Evolutionary conservation across 2,113 vertebrate species (phyloP), one percentile per base, ranked within the genome.

Genomic region (Panthera uncia): DNA sequence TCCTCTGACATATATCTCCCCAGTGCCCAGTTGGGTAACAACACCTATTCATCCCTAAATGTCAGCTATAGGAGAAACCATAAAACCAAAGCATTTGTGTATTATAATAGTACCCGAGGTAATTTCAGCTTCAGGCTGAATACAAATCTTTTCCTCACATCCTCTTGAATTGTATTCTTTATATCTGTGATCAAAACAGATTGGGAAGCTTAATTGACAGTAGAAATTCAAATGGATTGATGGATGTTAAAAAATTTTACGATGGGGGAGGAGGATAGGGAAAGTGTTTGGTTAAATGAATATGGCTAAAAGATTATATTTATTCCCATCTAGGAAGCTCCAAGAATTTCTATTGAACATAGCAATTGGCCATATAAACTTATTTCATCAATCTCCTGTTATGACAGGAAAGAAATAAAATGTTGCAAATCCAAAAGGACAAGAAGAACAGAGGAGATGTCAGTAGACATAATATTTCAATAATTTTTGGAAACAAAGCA

Each of bases 31-130:
- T 55, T 8, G 57, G 29, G 52, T 74, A 91, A 95, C 13, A 91
- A 55, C 80, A 84, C 14, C 65, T 80, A 41, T 92, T 91, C 74
- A 97, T 95, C 79, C 29, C 65, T 91, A 95, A 95, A 94, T 88
- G 76, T 90, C 81, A 94, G 33, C 15, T 63, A 80, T 61, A 90
- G 48, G 69, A 90, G 63, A 93, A 96, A 89, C 61, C 45, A 83
- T 63, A 97, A 86, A 92, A 63, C 15, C 68, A 74, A 80, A 73
- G 69, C 68, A 29, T 57, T 82, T 74, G 33, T 85, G 96, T 81
- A 66, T 89, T 84, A 57, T 18, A 76, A 4, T 33, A 69, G 66
- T 61, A 21, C 50, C 71, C 3, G 6, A 95, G 66, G 65, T 16
- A 71, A 93, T 57, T 96, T 97, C 48, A 91, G n/a, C 50, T 91